A percentile compares a stretch with the other conserved stretches of the same genome.
phyloP scores from a whole-genome alignment of 2,113 vertebrate genomes.

The Benitochromis conjunctus region DNA sequence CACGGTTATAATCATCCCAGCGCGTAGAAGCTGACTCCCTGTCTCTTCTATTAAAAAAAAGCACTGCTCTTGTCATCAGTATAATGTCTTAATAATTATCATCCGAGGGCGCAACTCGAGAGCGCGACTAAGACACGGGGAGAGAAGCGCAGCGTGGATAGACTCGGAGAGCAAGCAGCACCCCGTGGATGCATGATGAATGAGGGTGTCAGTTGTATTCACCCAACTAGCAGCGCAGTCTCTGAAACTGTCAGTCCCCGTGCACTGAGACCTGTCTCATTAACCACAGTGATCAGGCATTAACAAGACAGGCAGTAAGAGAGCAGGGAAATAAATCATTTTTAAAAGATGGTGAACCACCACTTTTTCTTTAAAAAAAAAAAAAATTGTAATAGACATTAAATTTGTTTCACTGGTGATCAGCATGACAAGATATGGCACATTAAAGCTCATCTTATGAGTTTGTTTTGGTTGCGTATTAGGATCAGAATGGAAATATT shows the following conservation, averaged over 20 bases:
- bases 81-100: conserved; percentile 45
- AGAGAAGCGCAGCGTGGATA: background rate
- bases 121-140: background rate
- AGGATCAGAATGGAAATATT: background rate
- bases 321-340: background rate
- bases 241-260: conserved; percentile 8
- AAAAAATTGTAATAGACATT: background rate
- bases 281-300: conserved; percentile 42
- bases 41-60: background rate
- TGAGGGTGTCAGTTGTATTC: conserved; percentile 53
- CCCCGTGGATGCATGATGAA: conserved; percentile 57
- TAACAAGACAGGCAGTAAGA: conserved; percentile 12
- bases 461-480: background rate
- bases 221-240: conserved; percentile 32
- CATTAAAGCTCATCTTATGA: background rate
- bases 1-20: conserved; percentile 4
- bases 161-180: conserved; percentile 4
- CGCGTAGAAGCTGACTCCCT: background rate
- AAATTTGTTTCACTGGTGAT: background rate
- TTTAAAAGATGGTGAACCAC: background rate
- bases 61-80: conserved; percentile 19
- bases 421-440: background rate
- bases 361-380: background rate
- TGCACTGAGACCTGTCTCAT: conserved; percentile 50
- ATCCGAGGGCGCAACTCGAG: background rate